Base-by-base conservation (phyloP, 2,113 vertebrate genomes). In the Xenopus tropicalis region DNA sequence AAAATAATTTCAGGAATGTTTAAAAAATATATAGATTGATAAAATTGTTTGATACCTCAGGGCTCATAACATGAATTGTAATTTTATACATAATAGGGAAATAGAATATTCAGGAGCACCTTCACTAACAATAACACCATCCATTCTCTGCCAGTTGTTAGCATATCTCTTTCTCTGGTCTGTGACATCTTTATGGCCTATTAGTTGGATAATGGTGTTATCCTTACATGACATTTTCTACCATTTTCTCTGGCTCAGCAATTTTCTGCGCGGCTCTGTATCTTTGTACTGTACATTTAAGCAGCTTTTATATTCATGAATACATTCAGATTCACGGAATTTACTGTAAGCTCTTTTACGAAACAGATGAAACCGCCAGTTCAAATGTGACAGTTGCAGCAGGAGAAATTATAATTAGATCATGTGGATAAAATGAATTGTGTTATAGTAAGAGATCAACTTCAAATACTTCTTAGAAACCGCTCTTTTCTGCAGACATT, bases 151-250 rank as follows among this genome's bases (percentile, higher is more conserved):
- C 13, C 43, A 44, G 7, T 44, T 8, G 43, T 8, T 44, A 44
- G 43, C 43, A 44, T 8, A 6, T 44, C 13, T 13, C 13, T 44
- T 44, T 44, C 13, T 44, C 43, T 44, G n/a, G 6, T 44, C 13
- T 44, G 6, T 44, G 43, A 44, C 43, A 44, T 44, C 43, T 44
- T 44, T 44, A 44, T 13, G 43, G 43, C 43, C 43, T 44, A 44
- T 44, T 44, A 44, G 43, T 44, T 13, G 43, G 6, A 44, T 44
- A 44, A 44, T 73, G 71, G 57, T 51, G 56, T 66, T 73, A 66
- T 73, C 71, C 65, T 22, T 64, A 66, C 56, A 44, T 73, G 52
- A 58, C 71, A 73, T 73, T 73, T 66, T 58, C 44, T 66, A 57
- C 51, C 11, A 46, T 24, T 66, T 19, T 66, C n/a, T 13, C 54